Evolutionary conservation across 2,113 vertebrate species (phyloP), one percentile per base, ranked within the genome.

Genomic region (Pelecanus crispus): DNA sequence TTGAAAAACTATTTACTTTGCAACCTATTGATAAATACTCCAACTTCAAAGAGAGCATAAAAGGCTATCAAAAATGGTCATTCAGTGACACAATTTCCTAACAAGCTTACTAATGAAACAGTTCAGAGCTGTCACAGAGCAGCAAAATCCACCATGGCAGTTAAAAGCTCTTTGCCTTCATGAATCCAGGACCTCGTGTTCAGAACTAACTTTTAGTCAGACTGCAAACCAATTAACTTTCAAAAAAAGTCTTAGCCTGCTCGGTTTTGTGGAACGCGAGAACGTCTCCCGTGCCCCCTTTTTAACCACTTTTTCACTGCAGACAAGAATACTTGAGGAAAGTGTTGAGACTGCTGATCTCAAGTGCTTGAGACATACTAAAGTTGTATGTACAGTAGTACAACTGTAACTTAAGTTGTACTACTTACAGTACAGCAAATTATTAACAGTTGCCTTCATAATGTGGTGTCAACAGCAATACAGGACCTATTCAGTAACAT

Each of bases 291-390:
- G 0, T 4, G 14, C 19, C 32, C 22, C 8, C 10, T 18, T 62
- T 82, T 90, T 55, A 67, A 89, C n/a, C 22, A 17, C 6, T 75
- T 52, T 52, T 63, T 65, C 29, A 59, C 17, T 40, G 47, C 21
- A 82, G 74, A 45, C 21, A 58, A 49, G 49, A 72, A 16, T 9
- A 75, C 28, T 17, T 29, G 49, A 71, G 44, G 19, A 32, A 82
- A 73, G 32, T 2, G 22, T 28, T 18, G 36, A 61, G 45, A 29
- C 6, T 19, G 36, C 65, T 45, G 17, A 58, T 25, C 58, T 34
- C 44, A 72, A 65, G 55, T 0, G 1, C 40, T 29, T 0, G 0
- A 79, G 79, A 75, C 14, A 34, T 2, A 56, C 8, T 5, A 36
- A 63, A n/a, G n/a, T n/a, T n/a, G n/a, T n/a, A n/a, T n/a, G n/a